These are phyloP conservation scores for Lasioglossum albipes DNA, from an alignment of 1,140 invertebrate species.

Conservation along the genomic window DNA sequence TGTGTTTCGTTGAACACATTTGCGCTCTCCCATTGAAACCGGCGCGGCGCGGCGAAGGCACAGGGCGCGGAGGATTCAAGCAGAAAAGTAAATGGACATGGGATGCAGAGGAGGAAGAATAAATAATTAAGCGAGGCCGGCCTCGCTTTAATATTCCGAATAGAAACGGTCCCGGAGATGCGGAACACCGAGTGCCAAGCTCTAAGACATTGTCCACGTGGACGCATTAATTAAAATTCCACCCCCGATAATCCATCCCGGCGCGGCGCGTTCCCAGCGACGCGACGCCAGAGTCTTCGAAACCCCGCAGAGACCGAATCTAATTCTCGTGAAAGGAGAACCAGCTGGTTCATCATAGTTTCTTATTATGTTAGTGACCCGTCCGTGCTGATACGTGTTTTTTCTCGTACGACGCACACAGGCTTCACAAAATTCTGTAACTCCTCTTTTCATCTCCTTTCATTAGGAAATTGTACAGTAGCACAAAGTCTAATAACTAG, in stretches of 20 bases:
- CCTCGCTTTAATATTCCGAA: slow-evolving; percentile 26
- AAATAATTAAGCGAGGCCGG: slow-evolving; percentile 26
- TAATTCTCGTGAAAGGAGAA: slow-evolving; percentile 29
- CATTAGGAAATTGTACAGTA: no score
- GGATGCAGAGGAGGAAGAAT: not conserved
- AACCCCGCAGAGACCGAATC: slow-evolving; percentile 1
- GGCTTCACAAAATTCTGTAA: no score
- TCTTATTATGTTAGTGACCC: not conserved
- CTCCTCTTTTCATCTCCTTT: no score
- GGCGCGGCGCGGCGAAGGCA: no score
- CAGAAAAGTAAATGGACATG: not conserved
- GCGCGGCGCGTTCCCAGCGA: not conserved
- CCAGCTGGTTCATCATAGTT: slow-evolving; percentile 4
- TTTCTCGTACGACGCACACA: no score
- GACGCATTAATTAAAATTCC: slow-evolving; percentile 48
- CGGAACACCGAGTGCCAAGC: not conserved
- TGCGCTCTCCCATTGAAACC: no score
- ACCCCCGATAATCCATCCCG: not conserved
- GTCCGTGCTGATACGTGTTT: not conserved
- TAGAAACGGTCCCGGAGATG: not conserved
- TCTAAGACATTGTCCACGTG: slow-evolving; percentile 37
- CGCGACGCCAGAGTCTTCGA: not conserved
- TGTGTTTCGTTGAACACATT: no score
- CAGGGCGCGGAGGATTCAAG: not conserved
- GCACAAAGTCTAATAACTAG: no score